Evolutionary conservation across 1,140 invertebrate genomes (phyloP).

Genomic region (Drosophila tristis): DNA sequence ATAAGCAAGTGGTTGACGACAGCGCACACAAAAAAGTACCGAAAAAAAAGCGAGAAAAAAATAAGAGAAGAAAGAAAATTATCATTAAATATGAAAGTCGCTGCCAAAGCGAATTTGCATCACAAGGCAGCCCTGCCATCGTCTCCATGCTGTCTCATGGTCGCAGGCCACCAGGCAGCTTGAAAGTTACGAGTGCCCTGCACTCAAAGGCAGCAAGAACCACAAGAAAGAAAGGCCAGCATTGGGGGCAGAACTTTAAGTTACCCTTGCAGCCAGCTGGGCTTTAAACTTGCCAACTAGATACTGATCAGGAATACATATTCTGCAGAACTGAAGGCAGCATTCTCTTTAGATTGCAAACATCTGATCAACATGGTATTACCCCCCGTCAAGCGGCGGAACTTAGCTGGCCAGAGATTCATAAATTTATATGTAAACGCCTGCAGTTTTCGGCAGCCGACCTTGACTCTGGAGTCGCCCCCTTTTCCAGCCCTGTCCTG

Average conservation of each 20-base stretch:
- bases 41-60: constrained; percentile 7
- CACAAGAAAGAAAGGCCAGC: constrained; percentile 1
- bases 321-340: too few relatives aligned
- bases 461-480: constrained; percentile 41
- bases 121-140: constrained; percentile 56
- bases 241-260: background rate
- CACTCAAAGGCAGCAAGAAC: constrained; percentile 47
- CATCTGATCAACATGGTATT: too few relatives aligned
- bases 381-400: constrained; percentile 3
- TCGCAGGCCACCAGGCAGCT: constrained; percentile 48
- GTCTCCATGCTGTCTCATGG: constrained; percentile 74
- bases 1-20: constrained; percentile 67
- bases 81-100: constrained; percentile 82
- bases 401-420: constrained; percentile 46
- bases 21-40: constrained; percentile 21
- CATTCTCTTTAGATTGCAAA: too few relatives aligned
- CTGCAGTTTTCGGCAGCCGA: constrained; percentile 51
- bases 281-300: too few relatives aligned
- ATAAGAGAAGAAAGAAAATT: constrained; percentile 54
- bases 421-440: constrained; percentile 77
- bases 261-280: too few relatives aligned
- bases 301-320: too few relatives aligned
- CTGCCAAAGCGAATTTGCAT: constrained; percentile 80
- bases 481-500: constrained; percentile 13
- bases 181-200: constrained; percentile 60